A percentile compares a stretch with the other conserved stretches of the same genome.
These are phyloP conservation scores for Ariopsis seemanni DNA, from an alignment of 2,113 vertebrate species.

Conservation along the genomic window DNA sequence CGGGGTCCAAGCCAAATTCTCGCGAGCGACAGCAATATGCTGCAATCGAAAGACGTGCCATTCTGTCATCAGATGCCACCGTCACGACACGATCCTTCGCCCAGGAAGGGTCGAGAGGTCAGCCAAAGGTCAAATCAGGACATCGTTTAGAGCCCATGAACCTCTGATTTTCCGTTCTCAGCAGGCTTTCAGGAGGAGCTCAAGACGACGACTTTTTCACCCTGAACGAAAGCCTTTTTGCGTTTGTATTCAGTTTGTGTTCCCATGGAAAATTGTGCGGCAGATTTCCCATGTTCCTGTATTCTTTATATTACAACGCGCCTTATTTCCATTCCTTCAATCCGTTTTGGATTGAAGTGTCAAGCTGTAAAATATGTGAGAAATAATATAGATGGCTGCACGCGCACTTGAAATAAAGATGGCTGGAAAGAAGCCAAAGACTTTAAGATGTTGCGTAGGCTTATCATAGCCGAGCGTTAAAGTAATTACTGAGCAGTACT, in stretches of 20 bases:
- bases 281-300: constrained; percentile 10
- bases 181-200: constrained; percentile 9
- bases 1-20: not conserved
- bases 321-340: constrained; percentile 22
- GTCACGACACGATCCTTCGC: not conserved
- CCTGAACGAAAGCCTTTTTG: not conserved
- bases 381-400: constrained; percentile 37
- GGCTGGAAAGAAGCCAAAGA: not conserved
- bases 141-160: not conserved
- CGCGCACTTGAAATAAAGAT: constrained; percentile 5
- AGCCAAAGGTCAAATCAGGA: not conserved
- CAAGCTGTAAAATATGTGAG: constrained; percentile 16
- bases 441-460: not conserved
- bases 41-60: not conserved
- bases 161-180: not conserved
- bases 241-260: constrained; percentile 36
- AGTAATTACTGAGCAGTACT: constrained; percentile 22
- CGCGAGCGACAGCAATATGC: constrained; percentile 1
- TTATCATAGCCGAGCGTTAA: not conserved
- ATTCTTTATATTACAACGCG: not conserved
- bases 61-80: not conserved
- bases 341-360: constrained; percentile 29
- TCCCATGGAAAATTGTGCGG: constrained; percentile 35
- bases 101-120: not conserved
- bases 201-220: not conserved